Percentiles rank a stretch among this genome's conserved stretches.
These are phyloP conservation scores for Sphenopsis melanotis DNA, from an alignment of 2,797 vertebrate genomes.

Conservation along the genomic window DNA sequence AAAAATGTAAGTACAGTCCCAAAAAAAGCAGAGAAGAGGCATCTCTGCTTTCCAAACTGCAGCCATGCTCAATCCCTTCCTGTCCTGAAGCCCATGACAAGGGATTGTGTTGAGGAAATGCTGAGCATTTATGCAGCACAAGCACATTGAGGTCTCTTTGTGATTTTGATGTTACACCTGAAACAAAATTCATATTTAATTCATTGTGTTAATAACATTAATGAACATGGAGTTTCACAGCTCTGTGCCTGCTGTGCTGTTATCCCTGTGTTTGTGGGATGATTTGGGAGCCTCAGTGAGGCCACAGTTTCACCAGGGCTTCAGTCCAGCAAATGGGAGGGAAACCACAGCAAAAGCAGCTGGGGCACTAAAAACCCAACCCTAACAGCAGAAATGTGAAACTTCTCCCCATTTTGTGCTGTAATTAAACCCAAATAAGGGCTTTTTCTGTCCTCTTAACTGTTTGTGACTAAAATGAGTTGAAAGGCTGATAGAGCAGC, in stretches of 20 bases:
- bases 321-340: rapidly evolving
- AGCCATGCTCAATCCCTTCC: not conserved
- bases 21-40: not conserved
- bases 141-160: not conserved
- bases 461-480: not conserved
- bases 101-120: not conserved
- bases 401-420: rapidly evolving
- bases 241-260: rapidly evolving
- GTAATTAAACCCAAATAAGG: not conserved
- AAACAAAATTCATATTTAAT: slow-evolving; percentile 43
- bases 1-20: not conserved
- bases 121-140: not conserved
- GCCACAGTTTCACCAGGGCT: rapidly evolving
- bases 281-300: not conserved
- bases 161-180: not conserved
- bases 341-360: not conserved
- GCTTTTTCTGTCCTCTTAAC: not conserved
- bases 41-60: not conserved
- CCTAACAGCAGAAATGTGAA: not conserved
- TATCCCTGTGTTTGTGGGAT: not conserved
- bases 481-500: rapidly evolving
- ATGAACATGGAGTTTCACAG: rapidly evolving
- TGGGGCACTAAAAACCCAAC: not conserved
- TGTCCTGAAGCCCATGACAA: not conserved
- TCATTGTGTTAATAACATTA: not conserved